A percentile compares a stretch with the other conserved stretches of the same genome.
Evolutionary conservation across 2,113 vertebrate species (phyloP).

Genomic region (Chauna torquata): DNA sequence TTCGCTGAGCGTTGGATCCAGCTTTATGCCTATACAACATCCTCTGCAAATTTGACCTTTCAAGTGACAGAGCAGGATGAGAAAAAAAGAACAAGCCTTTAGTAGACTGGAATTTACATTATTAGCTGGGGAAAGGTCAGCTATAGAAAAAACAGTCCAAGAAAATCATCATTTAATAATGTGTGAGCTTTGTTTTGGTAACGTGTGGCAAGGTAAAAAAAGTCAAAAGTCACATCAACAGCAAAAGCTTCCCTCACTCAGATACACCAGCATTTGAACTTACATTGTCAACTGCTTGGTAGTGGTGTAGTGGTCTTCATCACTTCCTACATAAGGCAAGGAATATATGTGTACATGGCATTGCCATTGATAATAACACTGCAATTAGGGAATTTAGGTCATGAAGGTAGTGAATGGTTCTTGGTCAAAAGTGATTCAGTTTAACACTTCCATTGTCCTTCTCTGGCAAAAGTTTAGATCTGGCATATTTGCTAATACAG

Average conservation of each 20-base stretch:
- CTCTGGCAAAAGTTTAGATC: background rate
- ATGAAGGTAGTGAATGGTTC: background rate
- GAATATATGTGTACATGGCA: accelerated
- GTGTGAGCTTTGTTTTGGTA: background rate
- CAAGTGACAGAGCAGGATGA: background rate
- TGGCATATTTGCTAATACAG: background rate
- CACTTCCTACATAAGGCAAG: background rate
- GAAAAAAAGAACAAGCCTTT: background rate
- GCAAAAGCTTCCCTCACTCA: background rate
- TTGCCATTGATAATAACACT: background rate
- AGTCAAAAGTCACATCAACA: background rate
- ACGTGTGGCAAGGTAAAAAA: background rate
- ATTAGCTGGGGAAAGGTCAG: background rate
- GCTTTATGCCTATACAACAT: too few species aligned
- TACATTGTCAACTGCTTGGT: background rate
- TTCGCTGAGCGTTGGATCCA: too few species aligned
- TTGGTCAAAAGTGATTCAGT: background rate
- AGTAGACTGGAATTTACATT: background rate
- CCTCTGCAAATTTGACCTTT: background rate
- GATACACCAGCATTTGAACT: too few species aligned
- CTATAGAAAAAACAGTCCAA: background rate
- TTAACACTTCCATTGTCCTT: background rate
- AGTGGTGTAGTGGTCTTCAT: background rate
- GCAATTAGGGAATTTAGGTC: background rate
- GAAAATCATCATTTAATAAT: accelerated